Evolutionary conservation across 2,113 vertebrate genomes (phyloP).

Genomic region (Peromyscus leucopus): DNA sequence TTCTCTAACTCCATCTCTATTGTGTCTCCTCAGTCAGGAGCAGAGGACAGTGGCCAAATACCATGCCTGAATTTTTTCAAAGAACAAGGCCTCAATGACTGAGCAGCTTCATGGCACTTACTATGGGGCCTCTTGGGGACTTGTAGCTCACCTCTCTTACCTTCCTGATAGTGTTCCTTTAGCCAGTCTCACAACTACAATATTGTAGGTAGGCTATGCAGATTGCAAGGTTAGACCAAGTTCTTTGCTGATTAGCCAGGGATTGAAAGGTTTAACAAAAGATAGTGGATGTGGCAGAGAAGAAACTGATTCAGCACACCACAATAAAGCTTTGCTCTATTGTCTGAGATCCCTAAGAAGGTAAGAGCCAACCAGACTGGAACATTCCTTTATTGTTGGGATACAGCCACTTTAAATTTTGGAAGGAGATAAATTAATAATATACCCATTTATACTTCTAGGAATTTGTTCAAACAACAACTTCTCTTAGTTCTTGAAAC

Average conservation of each 20-base stretch:
- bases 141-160: background rate
- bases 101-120: background rate
- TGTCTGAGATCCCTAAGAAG: background rate
- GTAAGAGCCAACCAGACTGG: background rate
- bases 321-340: background rate
- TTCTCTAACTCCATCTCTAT: background rate
- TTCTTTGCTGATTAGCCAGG: conserved; percentile 1
- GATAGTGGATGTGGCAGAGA: background rate
- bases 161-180: background rate
- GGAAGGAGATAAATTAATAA: conserved; percentile 27
- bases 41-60: background rate
- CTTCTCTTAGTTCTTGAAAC: background rate
- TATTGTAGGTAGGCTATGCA: background rate
- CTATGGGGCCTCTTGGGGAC: background rate
- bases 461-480: background rate
- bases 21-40: background rate
- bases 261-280: conserved; percentile 20
- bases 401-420: conserved; percentile 27
- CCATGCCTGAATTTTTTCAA: background rate
- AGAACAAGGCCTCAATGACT: background rate
- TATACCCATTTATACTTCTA: background rate
- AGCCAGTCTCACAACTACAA: background rate
- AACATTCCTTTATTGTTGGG: background rate
- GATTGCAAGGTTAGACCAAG: background rate
- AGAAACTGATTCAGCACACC: background rate